phyloP scores from a whole-genome alignment of 2,113 vertebrate genomes.

The Megaceryle maxima region DNA sequence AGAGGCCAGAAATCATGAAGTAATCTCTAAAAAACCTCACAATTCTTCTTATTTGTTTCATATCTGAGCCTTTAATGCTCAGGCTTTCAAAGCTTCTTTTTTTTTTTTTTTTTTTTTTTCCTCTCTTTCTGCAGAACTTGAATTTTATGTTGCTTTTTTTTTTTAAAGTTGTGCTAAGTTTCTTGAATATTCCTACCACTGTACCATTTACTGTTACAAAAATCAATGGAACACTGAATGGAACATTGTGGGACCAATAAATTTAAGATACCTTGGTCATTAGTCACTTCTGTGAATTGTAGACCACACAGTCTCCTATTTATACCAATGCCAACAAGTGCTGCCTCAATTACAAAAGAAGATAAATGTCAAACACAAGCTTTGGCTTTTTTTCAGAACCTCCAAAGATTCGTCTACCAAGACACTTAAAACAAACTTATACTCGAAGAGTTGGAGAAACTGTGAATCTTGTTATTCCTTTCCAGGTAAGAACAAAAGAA shows the following conservation, averaged over 20 bases:
- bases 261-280: neutral
- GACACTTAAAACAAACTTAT: constrained; percentile 96
- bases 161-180: neutral
- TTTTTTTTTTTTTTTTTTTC: neutral
- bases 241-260: neutral
- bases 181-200: neutral
- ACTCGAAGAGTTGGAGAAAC: constrained; percentile 92
- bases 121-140: neutral
- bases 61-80: neutral
- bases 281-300: neutral
- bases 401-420: constrained; percentile 93
- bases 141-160: neutral
- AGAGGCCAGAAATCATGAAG: neutral
- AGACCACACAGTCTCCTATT: neutral
- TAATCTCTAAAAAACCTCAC: accelerated
- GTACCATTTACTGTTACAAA: neutral
- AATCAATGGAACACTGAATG: neutral
- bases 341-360: neutral
- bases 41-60: neutral
- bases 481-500: constrained; percentile 79
- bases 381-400: constrained; percentile 76
- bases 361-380: neutral
- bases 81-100: neutral
- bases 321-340: neutral
- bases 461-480: constrained; percentile 96